phyloP scores from a whole-genome alignment of 2,888 invertebrate genomes.

The Anarsia innoxiella region DNA sequence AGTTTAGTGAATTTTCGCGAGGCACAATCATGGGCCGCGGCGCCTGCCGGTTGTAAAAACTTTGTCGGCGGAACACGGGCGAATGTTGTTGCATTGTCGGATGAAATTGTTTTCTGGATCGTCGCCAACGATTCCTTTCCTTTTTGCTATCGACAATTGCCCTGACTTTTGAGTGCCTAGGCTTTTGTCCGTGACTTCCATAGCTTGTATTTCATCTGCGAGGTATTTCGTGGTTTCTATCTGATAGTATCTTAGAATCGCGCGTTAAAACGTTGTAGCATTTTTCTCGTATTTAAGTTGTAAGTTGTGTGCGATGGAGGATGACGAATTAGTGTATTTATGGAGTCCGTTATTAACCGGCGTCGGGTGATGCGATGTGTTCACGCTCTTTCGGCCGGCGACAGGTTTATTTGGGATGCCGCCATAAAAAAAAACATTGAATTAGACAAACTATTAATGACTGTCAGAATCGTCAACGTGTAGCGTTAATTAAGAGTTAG shows the following conservation, averaged over 20 bases:
- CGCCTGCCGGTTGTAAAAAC: constrained; percentile 8
- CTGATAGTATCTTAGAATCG: background rate
- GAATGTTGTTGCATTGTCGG: constrained; percentile 11
- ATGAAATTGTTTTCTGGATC: constrained; percentile 14
- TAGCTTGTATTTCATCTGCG: background rate
- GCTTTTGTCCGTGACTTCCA: constrained; percentile 7
- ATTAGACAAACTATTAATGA: constrained; percentile 8
- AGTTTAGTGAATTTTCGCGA: background rate
- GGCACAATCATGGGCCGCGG: background rate
- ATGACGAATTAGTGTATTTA: constrained; percentile 17
- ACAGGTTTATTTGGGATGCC: constrained; percentile 10
- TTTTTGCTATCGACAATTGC: constrained; percentile 13
- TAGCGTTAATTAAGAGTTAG: background rate
- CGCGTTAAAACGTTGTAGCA: no score
- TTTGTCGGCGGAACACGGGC: constrained; percentile 8
- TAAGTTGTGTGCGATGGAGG: background rate
- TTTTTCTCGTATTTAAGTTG: no score
- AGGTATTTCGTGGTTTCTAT: background rate
- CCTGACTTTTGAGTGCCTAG: constrained; percentile 8
- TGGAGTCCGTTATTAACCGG: constrained; percentile 12
- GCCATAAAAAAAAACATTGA: constrained; percentile 4
- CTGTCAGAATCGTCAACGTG: constrained; percentile 5
- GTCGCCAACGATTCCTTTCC: constrained; percentile 11
- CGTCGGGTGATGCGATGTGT: constrained; percentile 6
- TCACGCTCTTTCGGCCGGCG: constrained; percentile 5